These are phyloP conservation scores for Zaprionus ornatus DNA, from an alignment of 1,140 invertebrate genomes.

Conservation along the genomic window DNA sequence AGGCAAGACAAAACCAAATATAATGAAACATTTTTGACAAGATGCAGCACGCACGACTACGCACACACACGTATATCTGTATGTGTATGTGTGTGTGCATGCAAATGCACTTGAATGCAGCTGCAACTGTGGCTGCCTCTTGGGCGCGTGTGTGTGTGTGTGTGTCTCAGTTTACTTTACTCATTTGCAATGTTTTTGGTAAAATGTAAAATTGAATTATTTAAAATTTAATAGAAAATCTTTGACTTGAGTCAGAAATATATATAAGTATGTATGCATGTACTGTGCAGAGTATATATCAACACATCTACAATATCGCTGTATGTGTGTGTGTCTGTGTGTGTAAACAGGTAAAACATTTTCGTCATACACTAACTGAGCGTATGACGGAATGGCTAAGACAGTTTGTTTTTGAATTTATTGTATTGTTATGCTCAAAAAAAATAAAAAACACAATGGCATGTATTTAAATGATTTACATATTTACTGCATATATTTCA, in stretches of 20 bases:
- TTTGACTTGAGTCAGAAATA: slow-evolving; percentile 73
- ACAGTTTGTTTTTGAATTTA: background rate
- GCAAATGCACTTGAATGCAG: slow-evolving; percentile 30
- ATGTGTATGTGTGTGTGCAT: background rate
- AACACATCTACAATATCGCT: slow-evolving; percentile 10
- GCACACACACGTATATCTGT: slow-evolving; percentile 27
- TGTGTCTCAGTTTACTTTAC: slow-evolving; percentile 69
- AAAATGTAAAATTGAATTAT: slow-evolving; percentile 82
- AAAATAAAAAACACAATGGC: no score
- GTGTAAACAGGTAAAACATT: slow-evolving; percentile 28
- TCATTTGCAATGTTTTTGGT: slow-evolving; percentile 79
- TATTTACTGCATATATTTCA: no score
- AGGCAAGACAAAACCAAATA: slow-evolving; percentile 70
- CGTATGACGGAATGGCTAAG: background rate
- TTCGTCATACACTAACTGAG: background rate
- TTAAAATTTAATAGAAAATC: slow-evolving; percentile 82
- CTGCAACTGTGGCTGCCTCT: slow-evolving; percentile 31
- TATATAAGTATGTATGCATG: slow-evolving; percentile 44
- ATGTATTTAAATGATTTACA: no score
- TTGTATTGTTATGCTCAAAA: no score
- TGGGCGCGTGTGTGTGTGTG: slow-evolving; percentile 26
- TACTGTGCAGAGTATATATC: slow-evolving; percentile 5
- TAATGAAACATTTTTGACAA: slow-evolving; percentile 81
- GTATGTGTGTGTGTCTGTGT: background rate
- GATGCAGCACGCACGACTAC: slow-evolving; percentile 59